phyloP scores from a whole-genome alignment of 2,797 vertebrate genomes.

The Bovichtus variegatus region DNA sequence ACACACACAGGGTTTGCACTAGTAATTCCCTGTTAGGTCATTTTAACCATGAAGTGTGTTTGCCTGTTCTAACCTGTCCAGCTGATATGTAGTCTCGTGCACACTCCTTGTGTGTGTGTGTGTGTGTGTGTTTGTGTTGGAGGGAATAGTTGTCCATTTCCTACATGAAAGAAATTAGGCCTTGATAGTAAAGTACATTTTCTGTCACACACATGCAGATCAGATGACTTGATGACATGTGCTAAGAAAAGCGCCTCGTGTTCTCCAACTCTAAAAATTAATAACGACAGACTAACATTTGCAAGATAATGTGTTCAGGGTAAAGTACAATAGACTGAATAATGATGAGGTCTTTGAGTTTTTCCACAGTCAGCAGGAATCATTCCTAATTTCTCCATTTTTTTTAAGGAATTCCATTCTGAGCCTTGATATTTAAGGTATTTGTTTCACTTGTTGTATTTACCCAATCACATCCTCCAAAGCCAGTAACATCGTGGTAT shows the following conservation, averaged over 20 bases:
- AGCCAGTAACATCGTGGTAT: neutral
- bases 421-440: neutral
- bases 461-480: neutral
- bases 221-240: conserved; percentile 7
- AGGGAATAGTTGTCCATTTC: too few species aligned
- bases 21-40: conserved; percentile 44
- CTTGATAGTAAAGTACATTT: neutral
- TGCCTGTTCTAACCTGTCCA: conserved; percentile 53
- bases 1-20: neutral
- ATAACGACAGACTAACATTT: neutral
- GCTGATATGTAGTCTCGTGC: conserved; percentile 17
- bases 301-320: neutral
- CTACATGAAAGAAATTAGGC: too few species aligned
- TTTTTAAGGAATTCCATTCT: neutral
- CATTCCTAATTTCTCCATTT: neutral
- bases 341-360: neutral
- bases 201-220: neutral
- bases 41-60: conserved; percentile 48
- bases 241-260: neutral
- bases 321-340: neutral
- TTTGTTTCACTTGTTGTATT: neutral
- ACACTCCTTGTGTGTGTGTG: conserved; percentile 3
- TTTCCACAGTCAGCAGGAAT: neutral
- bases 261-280: neutral
- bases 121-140: neutral